Percentiles rank a stretch among this genome's conserved stretches.
phyloP scores from a whole-genome alignment of 1,140 invertebrate species.

The Delia radicum region DNA sequence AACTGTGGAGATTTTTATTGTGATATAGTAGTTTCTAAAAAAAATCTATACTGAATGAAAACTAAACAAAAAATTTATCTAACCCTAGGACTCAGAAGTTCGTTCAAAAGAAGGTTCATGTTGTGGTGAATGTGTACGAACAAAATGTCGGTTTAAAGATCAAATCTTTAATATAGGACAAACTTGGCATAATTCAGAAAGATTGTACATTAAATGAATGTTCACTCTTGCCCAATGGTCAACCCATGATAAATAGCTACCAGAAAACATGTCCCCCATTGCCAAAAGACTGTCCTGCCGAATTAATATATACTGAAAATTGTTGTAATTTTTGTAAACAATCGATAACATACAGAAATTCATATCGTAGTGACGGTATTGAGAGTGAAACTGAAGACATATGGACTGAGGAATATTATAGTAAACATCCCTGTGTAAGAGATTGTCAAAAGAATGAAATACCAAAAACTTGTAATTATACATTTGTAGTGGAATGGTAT shows the following conservation, averaged over 20 bases:
- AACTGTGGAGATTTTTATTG: constrained; percentile 52
- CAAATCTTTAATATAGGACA: constrained; percentile 45
- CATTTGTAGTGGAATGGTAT: constrained; percentile 68
- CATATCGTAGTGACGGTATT: background rate
- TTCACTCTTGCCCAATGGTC: constrained; percentile 32
- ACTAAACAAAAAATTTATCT: too few relatives aligned
- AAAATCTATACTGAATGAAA: too few relatives aligned
- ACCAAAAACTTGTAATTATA: constrained; percentile 48
- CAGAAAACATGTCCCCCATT: constrained; percentile 42
- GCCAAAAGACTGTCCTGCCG: constrained; percentile 39
- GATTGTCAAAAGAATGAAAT: constrained; percentile 39
- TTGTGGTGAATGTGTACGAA: constrained; percentile 48
- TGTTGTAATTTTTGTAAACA: constrained; percentile 43
- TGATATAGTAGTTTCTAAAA: constrained; percentile 47
- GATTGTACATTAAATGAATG: constrained; percentile 51
- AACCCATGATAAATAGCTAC: constrained; percentile 44
- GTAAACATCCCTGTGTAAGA: constrained; percentile 45
- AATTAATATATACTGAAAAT: constrained; percentile 37
- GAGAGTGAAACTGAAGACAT: constrained; percentile 37
- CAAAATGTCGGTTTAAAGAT: constrained; percentile 46
- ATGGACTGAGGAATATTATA: constrained; percentile 30
- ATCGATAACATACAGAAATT: constrained; percentile 10
- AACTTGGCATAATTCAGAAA: constrained; percentile 49
- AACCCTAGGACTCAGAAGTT: constrained; percentile 43
- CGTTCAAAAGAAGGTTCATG: constrained; percentile 38